These are phyloP conservation scores for Candidula unifasciata DNA, from an alignment of 2,888 invertebrate species.

Conservation along the genomic window DNA sequence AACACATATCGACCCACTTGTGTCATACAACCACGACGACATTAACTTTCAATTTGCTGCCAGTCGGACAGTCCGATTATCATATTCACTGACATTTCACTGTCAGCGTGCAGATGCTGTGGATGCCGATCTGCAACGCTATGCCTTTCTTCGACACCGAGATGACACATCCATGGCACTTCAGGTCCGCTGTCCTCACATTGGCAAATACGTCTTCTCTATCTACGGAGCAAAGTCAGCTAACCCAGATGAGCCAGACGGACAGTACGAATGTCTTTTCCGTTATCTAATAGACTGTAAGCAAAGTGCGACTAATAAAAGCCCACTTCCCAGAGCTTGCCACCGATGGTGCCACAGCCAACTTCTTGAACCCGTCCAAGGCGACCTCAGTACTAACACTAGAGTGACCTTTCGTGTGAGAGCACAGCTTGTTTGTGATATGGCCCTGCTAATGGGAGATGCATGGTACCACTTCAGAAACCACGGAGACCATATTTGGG, in stretches of 20 bases:
- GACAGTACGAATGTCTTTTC: conserved; percentile 70
- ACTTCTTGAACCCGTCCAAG: conserved; percentile 71
- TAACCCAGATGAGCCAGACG: conserved; percentile 57
- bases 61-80: conserved; percentile 62
- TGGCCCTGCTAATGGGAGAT: conserved; percentile 72
- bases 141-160: conserved; percentile 69
- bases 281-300: conserved; percentile 74
- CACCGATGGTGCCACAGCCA: conserved; percentile 72
- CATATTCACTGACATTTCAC: conserved; percentile 69
- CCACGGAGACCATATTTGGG: conserved; percentile 70
- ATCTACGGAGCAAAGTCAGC: conserved; percentile 66
- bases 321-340: conserved; percentile 71
- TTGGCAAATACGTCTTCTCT: conserved; percentile 74
- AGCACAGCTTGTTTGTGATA: conserved; percentile 71
- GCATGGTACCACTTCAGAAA: conserved; percentile 73
- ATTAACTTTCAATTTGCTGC: conserved; percentile 68
- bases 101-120: conserved; percentile 67
- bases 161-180: conserved; percentile 70
- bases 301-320: conserved; percentile 67
- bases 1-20: conserved; percentile 70
- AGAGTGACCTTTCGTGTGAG: conserved; percentile 72
- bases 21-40: conserved; percentile 68
- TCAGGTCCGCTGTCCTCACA: conserved; percentile 71
- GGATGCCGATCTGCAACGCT: conserved; percentile 67
- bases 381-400: conserved; percentile 68